Percentiles rank a stretch among this genome's conserved stretches.
phyloP scores from a whole-genome alignment of 1,140 invertebrate species.

The Apocrypta bakeri region DNA sequence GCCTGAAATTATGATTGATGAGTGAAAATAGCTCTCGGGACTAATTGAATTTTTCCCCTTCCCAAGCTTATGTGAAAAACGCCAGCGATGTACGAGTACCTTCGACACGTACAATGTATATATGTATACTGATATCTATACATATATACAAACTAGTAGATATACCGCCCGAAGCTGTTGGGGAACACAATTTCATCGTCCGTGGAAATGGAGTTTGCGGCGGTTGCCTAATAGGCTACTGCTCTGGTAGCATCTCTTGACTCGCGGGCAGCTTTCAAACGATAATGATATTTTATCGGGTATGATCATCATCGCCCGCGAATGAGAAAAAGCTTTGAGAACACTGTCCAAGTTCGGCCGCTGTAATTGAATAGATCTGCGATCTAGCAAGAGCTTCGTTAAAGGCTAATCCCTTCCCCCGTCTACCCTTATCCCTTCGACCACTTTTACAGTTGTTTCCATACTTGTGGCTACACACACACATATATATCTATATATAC shows the following conservation, averaged over 20 bases:
- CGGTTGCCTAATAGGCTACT: background rate
- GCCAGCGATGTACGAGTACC: background rate
- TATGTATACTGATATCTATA: background rate
- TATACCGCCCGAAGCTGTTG: constrained; percentile 2
- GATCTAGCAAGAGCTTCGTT: background rate
- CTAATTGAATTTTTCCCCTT: constrained; percentile 9
- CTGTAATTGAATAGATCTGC: background rate
- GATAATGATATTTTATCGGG: constrained; percentile 32
- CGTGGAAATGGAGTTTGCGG: constrained; percentile 14
- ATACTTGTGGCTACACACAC: too few species aligned
- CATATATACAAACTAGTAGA: background rate
- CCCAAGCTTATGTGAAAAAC: background rate
- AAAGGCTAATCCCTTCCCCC: background rate
- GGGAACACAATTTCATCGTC: constrained; percentile 26
- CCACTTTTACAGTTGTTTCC: too few species aligned
- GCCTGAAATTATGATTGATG: background rate
- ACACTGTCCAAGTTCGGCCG: background rate
- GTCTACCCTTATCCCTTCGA: too few species aligned
- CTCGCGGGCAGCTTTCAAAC: background rate
- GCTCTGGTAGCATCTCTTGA: background rate
- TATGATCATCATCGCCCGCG: background rate
- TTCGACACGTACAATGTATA: background rate
- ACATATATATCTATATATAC: background rate
- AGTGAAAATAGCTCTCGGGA: background rate
- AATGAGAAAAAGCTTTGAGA: background rate